Evolutionary conservation across 2,888 invertebrate species (phyloP).

Genomic region (Sceliomorpha sp.): DNA sequence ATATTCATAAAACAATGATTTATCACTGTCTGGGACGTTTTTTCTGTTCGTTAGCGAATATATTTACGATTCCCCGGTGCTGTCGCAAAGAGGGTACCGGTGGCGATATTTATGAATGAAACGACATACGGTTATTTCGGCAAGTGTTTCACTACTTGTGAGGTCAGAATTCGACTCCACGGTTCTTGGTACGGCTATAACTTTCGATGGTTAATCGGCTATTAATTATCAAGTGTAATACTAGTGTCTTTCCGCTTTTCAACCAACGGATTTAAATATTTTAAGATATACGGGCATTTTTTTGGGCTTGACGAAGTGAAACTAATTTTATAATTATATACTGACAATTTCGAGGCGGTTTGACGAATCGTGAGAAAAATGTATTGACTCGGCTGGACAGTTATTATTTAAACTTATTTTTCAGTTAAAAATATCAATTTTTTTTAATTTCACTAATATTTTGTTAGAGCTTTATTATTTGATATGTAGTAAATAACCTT

Average conservation of each 20-base stretch:
- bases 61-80: conserved; percentile 39
- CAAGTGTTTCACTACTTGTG: conserved; percentile 47
- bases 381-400: no score
- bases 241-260: conserved; percentile 49
- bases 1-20: conserved; percentile 57
- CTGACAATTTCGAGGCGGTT: conserved; percentile 24
- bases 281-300: conserved; percentile 31
- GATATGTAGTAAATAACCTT: no score
- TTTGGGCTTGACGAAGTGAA: conserved; percentile 19
- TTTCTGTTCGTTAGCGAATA: conserved; percentile 46
- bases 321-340: conserved; percentile 43
- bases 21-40: conserved; percentile 43
- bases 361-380: conserved; percentile 21
- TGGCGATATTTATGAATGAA: conserved; percentile 51
- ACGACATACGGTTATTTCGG: conserved; percentile 29
- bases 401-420: no score
- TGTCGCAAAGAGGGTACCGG: conserved; percentile 31
- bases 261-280: conserved; percentile 8
- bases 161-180: conserved; percentile 31
- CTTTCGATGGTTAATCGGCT: conserved; percentile 31
- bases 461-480: no score
- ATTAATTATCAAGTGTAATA: conserved; percentile 54
- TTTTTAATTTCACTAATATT: no score
- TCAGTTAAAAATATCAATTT: no score
- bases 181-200: conserved; percentile 36